Conservation (phyloP, 2,113 vertebrate species). For the Egretta garzetta region DNA sequence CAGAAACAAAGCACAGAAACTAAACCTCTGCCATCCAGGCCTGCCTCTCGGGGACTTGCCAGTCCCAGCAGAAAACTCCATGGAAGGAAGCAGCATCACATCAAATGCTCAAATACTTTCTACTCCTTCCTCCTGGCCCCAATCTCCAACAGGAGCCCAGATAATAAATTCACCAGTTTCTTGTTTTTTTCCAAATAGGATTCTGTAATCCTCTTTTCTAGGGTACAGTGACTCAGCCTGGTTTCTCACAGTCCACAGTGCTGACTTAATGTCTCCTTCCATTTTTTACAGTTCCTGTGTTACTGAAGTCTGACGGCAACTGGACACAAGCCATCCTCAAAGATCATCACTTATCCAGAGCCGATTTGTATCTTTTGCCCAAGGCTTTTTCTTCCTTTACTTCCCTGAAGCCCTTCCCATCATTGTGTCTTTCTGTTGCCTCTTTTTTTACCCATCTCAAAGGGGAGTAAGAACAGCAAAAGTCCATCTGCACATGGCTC, state of each 20-base stretch:
- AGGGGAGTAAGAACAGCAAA: background rate
- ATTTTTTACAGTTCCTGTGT: conserved; percentile 47
- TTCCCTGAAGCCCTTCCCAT: background rate
- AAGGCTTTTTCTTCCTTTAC: background rate
- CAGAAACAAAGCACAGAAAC: background rate
- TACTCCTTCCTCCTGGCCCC: background rate
- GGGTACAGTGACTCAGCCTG: conserved; percentile 49
- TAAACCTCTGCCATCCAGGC: background rate
- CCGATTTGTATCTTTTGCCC: fast-evolving
- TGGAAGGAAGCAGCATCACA: background rate
- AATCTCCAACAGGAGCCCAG: background rate
- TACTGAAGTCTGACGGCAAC: background rate
- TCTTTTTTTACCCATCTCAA: background rate
- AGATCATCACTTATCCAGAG: background rate
- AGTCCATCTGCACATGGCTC: background rate
- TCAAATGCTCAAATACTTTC: background rate
- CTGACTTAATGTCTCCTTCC: conserved; percentile 57
- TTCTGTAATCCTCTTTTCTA: conserved; percentile 29
- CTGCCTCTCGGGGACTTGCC: background rate
- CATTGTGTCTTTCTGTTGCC: background rate
- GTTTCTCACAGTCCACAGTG: conserved; percentile 1
- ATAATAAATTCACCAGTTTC: conserved; percentile 11
- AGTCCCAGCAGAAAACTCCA: background rate
- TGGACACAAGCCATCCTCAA: conserved; percentile 48
- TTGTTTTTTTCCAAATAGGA: background rate